These are phyloP conservation scores for Belgica antarctica DNA, from an alignment of 2,888 invertebrate species.

Conservation along the genomic window DNA sequence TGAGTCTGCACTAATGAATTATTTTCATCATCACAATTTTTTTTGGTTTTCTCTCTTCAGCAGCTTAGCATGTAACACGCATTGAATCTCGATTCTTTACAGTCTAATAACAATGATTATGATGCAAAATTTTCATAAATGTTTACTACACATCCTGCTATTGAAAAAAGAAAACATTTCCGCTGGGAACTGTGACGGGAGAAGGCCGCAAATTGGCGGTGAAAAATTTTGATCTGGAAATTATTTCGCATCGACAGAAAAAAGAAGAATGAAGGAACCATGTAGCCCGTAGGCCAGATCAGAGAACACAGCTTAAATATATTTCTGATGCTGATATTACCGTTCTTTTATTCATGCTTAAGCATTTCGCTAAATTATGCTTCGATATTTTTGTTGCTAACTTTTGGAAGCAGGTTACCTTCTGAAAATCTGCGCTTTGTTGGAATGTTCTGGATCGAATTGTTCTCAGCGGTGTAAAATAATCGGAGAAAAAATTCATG, in stretches of 20 bases:
- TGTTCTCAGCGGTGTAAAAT: no score
- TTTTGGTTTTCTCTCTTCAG: constrained; percentile 12
- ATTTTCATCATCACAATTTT: constrained; percentile 17
- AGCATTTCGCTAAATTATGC: no score
- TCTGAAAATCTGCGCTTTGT: no score
- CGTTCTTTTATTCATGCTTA: neutral
- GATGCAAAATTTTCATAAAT: neutral
- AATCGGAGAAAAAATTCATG: no score
- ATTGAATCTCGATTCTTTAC: neutral
- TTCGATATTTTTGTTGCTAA: no score
- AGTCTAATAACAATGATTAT: neutral
- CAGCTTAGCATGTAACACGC: constrained; percentile 19
- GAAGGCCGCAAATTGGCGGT: neutral
- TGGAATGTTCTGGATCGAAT: no score
- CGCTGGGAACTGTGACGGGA: neutral
- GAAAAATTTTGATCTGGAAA: neutral
- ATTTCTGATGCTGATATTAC: neutral
- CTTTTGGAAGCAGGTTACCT: no score
- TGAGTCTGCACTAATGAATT: neutral
- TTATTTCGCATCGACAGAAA: neutral
- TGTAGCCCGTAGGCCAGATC: constrained; percentile 27
- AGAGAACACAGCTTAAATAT: neutral
- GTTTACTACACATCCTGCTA: neutral
- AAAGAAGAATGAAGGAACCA: neutral
- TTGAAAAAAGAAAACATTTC: neutral